phyloP scores from a whole-genome alignment of 2,113 vertebrate genomes.

The Lepisosteus oculatus region DNA sequence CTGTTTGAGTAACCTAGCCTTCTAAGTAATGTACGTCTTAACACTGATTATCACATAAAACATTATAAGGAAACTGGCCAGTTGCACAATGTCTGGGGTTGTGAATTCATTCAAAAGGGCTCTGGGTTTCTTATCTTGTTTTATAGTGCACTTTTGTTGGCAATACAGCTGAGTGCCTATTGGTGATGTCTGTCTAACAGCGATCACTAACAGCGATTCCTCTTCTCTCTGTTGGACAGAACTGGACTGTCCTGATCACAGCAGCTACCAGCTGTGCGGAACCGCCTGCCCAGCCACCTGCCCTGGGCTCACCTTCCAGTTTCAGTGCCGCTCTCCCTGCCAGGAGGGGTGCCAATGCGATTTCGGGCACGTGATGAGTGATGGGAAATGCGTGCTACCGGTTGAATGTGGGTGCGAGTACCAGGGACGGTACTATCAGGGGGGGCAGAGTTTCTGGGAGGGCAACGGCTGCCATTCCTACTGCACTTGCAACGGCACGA shows the following conservation, averaged over 20 bases:
- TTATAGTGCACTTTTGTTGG: too few relatives aligned
- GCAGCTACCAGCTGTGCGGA: constrained; percentile 54
- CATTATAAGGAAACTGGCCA: too few relatives aligned
- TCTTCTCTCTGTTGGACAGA: constrained; percentile 23
- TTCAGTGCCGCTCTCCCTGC: constrained; percentile 43
- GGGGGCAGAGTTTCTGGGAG: constrained; percentile 46
- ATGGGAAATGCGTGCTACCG: constrained; percentile 48
- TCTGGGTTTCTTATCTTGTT: too few relatives aligned
- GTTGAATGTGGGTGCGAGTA: constrained; percentile 55
- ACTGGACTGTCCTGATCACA: constrained; percentile 45
- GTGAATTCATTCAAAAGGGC: too few relatives aligned
- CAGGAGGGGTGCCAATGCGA: constrained; percentile 63
- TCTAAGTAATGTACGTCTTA: too few relatives aligned
- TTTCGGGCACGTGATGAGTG: constrained; percentile 49
- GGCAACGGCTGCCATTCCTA: constrained; percentile 29
- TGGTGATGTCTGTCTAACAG: too few relatives aligned
- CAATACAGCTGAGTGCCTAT: too few relatives aligned
- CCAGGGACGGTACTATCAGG: constrained; percentile 39
- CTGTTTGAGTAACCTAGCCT: too few relatives aligned
- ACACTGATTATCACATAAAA: too few relatives aligned
- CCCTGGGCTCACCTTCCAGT: constrained; percentile 55
- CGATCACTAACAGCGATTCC: too few relatives aligned
- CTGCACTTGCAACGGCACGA: constrained; percentile 36
- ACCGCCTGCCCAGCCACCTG: constrained; percentile 52
- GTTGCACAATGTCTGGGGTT: too few relatives aligned